phyloP scores from a whole-genome alignment of 2,888 invertebrate species.

The Lasioglossum vierecki region DNA sequence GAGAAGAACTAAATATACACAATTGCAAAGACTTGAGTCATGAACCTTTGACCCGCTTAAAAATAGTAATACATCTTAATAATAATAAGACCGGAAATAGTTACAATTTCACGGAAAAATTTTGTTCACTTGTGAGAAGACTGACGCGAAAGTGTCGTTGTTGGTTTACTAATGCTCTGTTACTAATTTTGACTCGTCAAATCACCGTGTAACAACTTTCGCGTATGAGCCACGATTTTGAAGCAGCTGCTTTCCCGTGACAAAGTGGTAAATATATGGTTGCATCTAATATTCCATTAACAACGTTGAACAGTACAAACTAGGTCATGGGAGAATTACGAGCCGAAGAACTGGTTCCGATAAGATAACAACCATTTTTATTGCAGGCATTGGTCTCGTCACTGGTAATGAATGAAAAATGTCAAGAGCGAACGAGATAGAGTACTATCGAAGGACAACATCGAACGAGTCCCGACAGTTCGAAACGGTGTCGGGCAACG shows the following conservation, averaged over 20 bases:
- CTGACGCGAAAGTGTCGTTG: no score
- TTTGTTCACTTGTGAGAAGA: no score
- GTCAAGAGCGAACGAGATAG: background rate
- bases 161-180: no score
- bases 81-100: no score
- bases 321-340: background rate
- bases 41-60: background rate
- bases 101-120: no score
- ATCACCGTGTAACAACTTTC: background rate
- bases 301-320: background rate
- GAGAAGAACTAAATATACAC: background rate
- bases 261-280: background rate
- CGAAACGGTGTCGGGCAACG: background rate
- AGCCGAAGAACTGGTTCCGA: background rate
- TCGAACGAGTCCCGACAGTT: background rate
- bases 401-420: background rate
- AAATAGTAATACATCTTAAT: background rate
- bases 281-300: background rate
- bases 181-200: no score
- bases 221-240: background rate
- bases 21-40: background rate
- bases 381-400: background rate
- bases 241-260: background rate
- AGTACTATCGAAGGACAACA: background rate
- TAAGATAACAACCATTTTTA: slow-evolving; percentile 5